phyloP scores from a whole-genome alignment of 2,797 vertebrate genomes.

The Phoebastria nigripes region DNA sequence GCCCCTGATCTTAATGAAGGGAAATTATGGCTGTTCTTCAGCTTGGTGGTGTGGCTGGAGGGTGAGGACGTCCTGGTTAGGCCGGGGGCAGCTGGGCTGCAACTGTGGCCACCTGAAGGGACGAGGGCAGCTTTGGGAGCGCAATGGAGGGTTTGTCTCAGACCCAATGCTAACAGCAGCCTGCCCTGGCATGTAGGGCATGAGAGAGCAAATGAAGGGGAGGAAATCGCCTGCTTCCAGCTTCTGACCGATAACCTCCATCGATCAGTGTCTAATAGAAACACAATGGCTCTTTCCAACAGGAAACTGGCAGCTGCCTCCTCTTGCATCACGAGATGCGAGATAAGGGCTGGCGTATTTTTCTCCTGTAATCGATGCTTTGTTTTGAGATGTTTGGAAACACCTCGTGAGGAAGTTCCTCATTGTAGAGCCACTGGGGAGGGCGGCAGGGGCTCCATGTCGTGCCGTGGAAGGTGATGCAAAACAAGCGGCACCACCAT shows the following conservation, averaged over 20 bases:
- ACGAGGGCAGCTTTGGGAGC: neutral
- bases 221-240: neutral
- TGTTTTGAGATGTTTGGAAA: neutral
- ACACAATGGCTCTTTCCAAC: neutral
- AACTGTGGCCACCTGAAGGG: fast-evolving
- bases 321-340: neutral
- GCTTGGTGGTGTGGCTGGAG: neutral
- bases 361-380: neutral
- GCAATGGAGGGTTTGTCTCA: fast-evolving
- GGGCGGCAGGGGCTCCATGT: fast-evolving
- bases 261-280: neutral
- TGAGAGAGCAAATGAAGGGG: neutral
- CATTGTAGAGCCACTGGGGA: fast-evolving
- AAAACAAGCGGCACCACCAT: neutral
- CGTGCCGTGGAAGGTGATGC: neutral
- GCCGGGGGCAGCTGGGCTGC: neutral
- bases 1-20: neutral
- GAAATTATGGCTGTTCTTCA: neutral
- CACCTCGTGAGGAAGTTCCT: neutral
- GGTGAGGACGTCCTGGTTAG: neutral
- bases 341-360: neutral
- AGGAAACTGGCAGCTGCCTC: neutral
- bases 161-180: neutral
- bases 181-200: fast-evolving
- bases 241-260: neutral